phyloP scores from a whole-genome alignment of 1,140 invertebrate genomes.

The Sitodiplosis mosellana region DNA sequence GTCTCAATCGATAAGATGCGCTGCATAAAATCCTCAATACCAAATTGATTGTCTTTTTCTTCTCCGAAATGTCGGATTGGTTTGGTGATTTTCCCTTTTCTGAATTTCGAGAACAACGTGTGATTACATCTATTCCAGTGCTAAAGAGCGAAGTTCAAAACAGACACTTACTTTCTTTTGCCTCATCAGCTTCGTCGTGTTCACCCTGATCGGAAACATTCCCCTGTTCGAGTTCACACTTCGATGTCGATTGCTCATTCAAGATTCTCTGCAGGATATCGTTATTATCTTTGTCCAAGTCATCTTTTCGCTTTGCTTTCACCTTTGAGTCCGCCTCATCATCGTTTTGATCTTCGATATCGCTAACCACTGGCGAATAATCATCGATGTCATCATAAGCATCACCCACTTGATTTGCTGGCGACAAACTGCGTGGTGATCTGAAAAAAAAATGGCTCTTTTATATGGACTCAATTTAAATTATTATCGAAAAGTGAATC shows the following conservation, averaged over 20 bases:
- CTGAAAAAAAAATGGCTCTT: background rate
- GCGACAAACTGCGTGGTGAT: background rate
- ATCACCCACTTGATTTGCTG: too few relatives aligned
- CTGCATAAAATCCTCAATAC: background rate
- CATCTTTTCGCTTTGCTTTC: too few relatives aligned
- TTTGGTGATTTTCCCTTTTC: background rate
- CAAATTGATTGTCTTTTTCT: background rate
- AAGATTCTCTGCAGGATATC: too few relatives aligned
- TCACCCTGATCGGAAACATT: too few relatives aligned
- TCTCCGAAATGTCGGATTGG: background rate
- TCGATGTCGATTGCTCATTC: too few relatives aligned
- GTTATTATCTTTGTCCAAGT: too few relatives aligned
- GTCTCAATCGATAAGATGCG: background rate
- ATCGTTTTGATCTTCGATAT: constrained; percentile 18
- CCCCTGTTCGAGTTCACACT: too few relatives aligned
- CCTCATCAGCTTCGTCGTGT: too few relatives aligned
- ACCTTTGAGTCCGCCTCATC: constrained; percentile 13
- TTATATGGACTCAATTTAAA: background rate
- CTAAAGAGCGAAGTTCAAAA: too few relatives aligned
- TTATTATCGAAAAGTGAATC: background rate
- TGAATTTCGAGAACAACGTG: too few relatives aligned
- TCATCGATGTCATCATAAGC: constrained; percentile 14
- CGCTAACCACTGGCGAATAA: constrained; percentile 24
- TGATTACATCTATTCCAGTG: too few relatives aligned
- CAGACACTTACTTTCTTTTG: too few relatives aligned